These are phyloP conservation scores for Drosophila sordidula DNA, from an alignment of 2,888 invertebrate genomes.

Conservation along the genomic window DNA sequence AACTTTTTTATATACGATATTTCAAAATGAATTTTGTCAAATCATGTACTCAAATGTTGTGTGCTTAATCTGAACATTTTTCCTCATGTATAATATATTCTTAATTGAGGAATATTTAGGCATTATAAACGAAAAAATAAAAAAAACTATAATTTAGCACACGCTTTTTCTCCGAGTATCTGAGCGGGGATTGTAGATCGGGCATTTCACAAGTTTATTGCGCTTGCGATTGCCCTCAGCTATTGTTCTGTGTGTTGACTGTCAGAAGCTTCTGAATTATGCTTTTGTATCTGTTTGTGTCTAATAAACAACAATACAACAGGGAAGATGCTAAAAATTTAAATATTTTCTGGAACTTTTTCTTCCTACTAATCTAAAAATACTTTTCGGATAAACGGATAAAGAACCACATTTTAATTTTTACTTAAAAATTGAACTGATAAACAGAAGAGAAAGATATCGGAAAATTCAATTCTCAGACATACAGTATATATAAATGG, in stretches of 20 bases:
- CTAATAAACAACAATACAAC: constrained; percentile 46
- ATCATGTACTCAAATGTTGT: not conserved
- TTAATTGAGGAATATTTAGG: too few relatives aligned
- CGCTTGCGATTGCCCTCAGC: constrained; percentile 6
- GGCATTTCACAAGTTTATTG: constrained; percentile 27
- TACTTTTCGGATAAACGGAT: too few relatives aligned
- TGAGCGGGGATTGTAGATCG: constrained; percentile 7
- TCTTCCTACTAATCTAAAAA: too few relatives aligned
- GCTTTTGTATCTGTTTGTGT: constrained; percentile 57
- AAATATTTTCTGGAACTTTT: not conserved
- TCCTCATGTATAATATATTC: too few relatives aligned
- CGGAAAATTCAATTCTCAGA: not conserved
- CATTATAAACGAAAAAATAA: not conserved
- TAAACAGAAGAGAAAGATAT: too few relatives aligned
- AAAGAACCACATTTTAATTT: too few relatives aligned
- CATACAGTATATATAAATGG: not conserved
- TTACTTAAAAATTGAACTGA: too few relatives aligned
- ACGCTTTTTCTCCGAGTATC: not conserved
- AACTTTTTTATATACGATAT: too few relatives aligned
- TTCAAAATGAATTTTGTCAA: too few relatives aligned
- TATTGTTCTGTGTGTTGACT: constrained; percentile 45
- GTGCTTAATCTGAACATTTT: too few relatives aligned
- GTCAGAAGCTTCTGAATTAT: constrained; percentile 33
- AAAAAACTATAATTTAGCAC: not conserved
- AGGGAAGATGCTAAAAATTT: constrained; percentile 10